These are phyloP conservation scores for Scytalopus superciliaris DNA, from an alignment of 2,113 vertebrate genomes.

Conservation along the genomic window DNA sequence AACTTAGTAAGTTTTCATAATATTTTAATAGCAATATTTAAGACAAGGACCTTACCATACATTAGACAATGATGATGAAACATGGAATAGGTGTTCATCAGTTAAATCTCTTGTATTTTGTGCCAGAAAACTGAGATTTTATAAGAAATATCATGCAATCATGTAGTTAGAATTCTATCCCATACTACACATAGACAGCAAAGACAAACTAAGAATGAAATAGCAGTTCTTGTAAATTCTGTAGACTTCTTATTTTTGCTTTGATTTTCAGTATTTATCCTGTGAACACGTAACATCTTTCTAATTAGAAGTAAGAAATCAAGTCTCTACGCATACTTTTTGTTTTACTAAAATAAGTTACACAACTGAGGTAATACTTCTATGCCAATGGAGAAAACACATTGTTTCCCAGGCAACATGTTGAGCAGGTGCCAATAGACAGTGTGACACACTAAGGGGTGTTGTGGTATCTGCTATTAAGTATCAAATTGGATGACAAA, in stretches of 20 bases:
- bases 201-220: not conserved
- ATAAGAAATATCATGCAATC: not conserved
- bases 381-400: not conserved
- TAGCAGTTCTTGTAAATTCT: not conserved
- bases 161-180: not conserved
- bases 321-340: not conserved
- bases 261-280: not conserved
- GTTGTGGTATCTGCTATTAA: not conserved
- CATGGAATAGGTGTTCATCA: not conserved
- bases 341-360: not conserved
- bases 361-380: not conserved
- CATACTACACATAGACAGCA: not conserved
- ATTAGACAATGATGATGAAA: not conserved
- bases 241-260: not conserved
- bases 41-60: not conserved
- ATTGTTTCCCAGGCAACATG: not conserved
- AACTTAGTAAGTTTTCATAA: not conserved
- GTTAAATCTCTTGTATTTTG: not conserved
- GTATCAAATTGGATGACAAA: not conserved
- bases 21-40: not conserved
- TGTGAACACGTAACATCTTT: not conserved
- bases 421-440: not conserved
- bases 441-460: not conserved
- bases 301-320: not conserved
- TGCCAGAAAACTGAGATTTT: not conserved